Percentiles rank a stretch among this genome's conserved stretches.
These are phyloP conservation scores for Cinara cedri DNA, from an alignment of 2,888 invertebrate species.

Conservation along the genomic window DNA sequence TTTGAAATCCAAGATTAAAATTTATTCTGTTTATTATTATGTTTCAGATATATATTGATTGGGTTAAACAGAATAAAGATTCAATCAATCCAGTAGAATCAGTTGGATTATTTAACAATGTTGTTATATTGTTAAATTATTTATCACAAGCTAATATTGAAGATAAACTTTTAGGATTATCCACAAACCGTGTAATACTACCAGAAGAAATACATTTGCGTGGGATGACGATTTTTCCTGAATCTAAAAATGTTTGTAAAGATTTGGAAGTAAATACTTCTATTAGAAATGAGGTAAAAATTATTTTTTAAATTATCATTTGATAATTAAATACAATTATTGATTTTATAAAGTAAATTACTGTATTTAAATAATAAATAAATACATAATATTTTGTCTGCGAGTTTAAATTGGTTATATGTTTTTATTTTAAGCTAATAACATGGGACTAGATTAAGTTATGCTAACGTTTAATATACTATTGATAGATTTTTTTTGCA, in stretches of 20 bases:
- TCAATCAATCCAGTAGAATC: constrained; percentile 26
- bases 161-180: background rate
- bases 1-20: background rate
- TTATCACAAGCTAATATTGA: constrained; percentile 38
- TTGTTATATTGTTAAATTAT: constrained; percentile 41
- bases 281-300: constrained; percentile 38
- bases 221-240: constrained; percentile 40
- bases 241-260: background rate
- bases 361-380: too few relatives aligned
- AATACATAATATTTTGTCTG: too few relatives aligned
- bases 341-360: too few relatives aligned
- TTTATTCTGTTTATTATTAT: background rate
- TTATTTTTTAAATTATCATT: background rate
- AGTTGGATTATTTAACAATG: constrained; percentile 18
- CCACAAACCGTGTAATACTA: constrained; percentile 1
- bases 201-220: constrained; percentile 49
- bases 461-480: too few relatives aligned
- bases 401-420: too few relatives aligned
- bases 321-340: background rate
- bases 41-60: constrained; percentile 38
- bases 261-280: background rate
- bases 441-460: too few relatives aligned
- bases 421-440: too few relatives aligned
- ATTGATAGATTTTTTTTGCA: too few relatives aligned
- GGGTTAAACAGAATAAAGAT: constrained; percentile 36